Evolutionary conservation across 2,113 vertebrate species (phyloP), one percentile per base, ranked within the genome.

Genomic region (Pholis gunnellus): DNA sequence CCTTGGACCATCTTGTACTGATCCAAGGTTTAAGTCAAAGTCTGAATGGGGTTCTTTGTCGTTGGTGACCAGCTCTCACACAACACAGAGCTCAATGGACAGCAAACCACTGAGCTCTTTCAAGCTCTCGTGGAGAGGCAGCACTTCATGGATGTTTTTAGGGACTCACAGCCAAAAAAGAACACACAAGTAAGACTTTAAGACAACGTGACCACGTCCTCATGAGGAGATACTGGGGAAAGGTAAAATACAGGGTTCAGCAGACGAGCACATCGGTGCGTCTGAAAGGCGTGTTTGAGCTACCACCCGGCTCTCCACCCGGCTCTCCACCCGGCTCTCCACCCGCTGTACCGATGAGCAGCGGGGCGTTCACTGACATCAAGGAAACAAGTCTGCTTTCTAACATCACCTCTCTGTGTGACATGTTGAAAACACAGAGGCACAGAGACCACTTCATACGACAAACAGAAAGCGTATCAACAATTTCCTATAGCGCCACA

Each of bases 11-110:
- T 18, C 48, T 20, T 20, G 20, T 9, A 22, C 48, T 52, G 48
- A 52, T 22, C 44, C 44, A 46, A 17, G 44, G 44, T 40, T 10
- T 40, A 8, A 67, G n/a, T 54, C 63, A 25, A 22, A 65, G 70
- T 80, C 79, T 79, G 68, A 50, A 66, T 66, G 13, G 2, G 65
- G 73, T 60, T 79, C 80, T 81, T 68, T 69, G 76, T 83, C 69
- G 22, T 17, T 9, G 14, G 59, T 59, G 42, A 46, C 56, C 29
- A 36, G 61, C 25, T 67, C 50, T 50, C 72, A 56, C 17, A 71
- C n/a, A 77, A 67, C 25, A 64, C 22, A 46, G 25, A 73, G 59
- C 68, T 68, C 40, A 46, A 72, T 42, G 66, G 75, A 63, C 57
- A 81, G 71, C 73, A 29, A 42, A 60, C 67, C 75, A 66, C 46